Conservation (phyloP, 2,113 vertebrate species). For the Cyanistes caeruleus region DNA sequence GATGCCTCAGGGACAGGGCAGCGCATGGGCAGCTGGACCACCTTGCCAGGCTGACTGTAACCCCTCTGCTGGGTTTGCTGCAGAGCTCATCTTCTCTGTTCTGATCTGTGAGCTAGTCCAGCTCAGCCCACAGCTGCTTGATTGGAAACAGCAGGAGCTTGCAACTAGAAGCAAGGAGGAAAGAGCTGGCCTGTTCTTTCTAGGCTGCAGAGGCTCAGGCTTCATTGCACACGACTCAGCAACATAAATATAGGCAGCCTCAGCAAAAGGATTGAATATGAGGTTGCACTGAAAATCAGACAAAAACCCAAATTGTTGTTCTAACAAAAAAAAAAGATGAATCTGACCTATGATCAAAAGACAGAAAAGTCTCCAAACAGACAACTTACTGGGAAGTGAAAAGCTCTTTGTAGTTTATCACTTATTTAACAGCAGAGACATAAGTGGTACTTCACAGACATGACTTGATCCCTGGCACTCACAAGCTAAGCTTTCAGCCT, state of each 20-base stretch:
- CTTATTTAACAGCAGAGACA: background rate
- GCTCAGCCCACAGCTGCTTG: background rate
- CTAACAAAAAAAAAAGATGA: background rate
- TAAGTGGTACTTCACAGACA: background rate
- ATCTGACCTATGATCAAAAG: background rate
- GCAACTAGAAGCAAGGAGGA: background rate
- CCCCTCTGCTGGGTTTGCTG: background rate
- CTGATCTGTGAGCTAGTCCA: background rate
- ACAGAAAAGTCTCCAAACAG: background rate
- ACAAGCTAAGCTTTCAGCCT: background rate
- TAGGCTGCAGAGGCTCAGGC: accelerated
- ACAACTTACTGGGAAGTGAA: background rate
- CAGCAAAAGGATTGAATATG: background rate
- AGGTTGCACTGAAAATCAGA: background rate
- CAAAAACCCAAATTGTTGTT: background rate
- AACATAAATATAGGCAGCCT: background rate
- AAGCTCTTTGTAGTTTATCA: background rate
- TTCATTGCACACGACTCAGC: background rate
- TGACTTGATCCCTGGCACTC: background rate
- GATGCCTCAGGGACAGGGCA: background rate
- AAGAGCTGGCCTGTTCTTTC: background rate
- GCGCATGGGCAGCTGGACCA: background rate
- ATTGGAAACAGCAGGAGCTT: background rate
- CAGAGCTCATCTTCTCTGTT: background rate
- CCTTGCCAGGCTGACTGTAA: background rate